These are phyloP conservation scores for Ptiloglossa arizonensis DNA, from an alignment of 1,140 invertebrate genomes.

Conservation along the genomic window DNA sequence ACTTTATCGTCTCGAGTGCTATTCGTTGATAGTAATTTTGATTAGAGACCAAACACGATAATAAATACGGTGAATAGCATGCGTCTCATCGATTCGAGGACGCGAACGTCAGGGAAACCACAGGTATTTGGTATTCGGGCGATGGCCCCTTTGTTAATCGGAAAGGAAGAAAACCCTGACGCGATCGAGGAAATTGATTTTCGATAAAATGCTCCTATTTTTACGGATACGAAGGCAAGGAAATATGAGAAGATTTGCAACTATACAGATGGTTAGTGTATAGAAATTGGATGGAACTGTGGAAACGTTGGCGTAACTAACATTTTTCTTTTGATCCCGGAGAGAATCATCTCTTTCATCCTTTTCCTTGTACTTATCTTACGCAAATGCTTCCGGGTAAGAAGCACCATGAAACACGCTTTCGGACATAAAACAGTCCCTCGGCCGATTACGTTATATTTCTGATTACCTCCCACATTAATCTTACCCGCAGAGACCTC, in stretches of 20 bases:
- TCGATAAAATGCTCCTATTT: background rate
- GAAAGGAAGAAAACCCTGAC: background rate
- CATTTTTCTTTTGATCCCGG: constrained; percentile 16
- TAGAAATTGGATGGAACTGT: constrained; percentile 33
- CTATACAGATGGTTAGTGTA: constrained; percentile 2
- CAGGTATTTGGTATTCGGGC: background rate
- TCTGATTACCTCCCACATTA: background rate
- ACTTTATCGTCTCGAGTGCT: too few relatives aligned
- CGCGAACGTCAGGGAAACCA: background rate
- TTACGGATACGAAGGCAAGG: background rate
- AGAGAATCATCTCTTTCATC: constrained; percentile 2
- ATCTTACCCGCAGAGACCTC: background rate
- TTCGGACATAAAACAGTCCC: background rate
- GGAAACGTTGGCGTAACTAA: constrained; percentile 19
- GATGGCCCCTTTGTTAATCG: background rate
- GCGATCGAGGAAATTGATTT: background rate
- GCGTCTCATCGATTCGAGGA: background rate
- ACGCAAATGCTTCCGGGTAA: background rate
- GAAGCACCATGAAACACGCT: background rate
- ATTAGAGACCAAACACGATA: too few relatives aligned
- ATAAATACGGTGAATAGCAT: too few relatives aligned
- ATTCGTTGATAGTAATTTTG: too few relatives aligned
- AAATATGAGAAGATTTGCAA: background rate
- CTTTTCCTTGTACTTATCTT: background rate
- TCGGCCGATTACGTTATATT: background rate